Conservation (phyloP, 92 coral and sea anemone genomes). For the Diadumene lineata region DNA sequence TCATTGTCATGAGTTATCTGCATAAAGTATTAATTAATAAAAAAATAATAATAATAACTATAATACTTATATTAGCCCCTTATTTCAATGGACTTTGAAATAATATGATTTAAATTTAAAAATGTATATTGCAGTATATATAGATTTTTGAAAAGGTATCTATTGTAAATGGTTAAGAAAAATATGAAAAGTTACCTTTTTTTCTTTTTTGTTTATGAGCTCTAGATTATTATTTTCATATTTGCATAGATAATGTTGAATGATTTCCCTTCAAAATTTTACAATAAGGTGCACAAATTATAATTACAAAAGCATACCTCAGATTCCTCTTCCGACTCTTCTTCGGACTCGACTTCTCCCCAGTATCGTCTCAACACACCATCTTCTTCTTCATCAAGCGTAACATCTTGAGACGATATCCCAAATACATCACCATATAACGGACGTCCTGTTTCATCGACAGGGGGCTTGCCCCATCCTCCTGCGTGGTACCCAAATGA, state of each 20-base stretch:
- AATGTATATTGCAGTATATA: too few species aligned
- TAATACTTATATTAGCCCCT: not conserved
- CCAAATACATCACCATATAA: slow-evolving; percentile 98
- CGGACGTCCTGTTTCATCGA: slow-evolving; percentile 95
- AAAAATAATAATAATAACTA: not conserved
- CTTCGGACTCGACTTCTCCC: slow-evolving; percentile 99
- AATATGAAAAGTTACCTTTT: too few species aligned
- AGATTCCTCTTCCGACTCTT: slow-evolving; percentile 87
- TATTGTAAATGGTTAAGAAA: too few species aligned
- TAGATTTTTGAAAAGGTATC: too few species aligned
- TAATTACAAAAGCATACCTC: slow-evolving; percentile 55
- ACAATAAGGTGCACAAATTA: not conserved
- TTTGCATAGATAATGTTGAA: too few species aligned
- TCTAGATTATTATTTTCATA: too few species aligned
- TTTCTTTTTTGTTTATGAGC: too few species aligned
- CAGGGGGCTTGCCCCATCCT: slow-evolving; percentile 99
- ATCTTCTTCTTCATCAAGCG: slow-evolving; percentile 80
- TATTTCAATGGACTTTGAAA: too few species aligned
- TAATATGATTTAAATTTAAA: too few species aligned
- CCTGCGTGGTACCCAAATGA: slow-evolving; percentile 99
- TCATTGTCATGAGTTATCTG: too few species aligned
- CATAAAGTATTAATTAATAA: too few species aligned
- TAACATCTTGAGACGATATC: slow-evolving; percentile 68
- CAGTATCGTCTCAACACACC: slow-evolving; percentile 82
- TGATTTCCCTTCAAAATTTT: too few species aligned